A percentile compares a stretch with the other conserved stretches of the same genome.
These are phyloP conservation scores for Nasonia longicornis DNA, from an alignment of 1,140 invertebrate species.

Conservation along the genomic window DNA sequence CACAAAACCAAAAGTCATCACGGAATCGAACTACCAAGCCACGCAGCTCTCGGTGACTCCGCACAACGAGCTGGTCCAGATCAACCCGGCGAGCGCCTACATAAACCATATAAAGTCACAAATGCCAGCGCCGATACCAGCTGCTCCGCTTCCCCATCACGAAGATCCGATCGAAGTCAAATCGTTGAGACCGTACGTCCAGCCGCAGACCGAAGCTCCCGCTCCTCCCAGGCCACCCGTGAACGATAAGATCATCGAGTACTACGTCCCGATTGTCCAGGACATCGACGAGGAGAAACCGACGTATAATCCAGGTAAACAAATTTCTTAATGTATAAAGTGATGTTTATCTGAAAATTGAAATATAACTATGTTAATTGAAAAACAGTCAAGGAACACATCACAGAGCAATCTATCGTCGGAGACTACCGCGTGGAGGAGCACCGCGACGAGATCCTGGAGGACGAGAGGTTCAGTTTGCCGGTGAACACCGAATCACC, in stretches of 20 bases:
- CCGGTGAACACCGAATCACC: conserved; percentile 50
- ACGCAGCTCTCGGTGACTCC: conserved; percentile 52
- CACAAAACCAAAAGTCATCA: conserved; percentile 59
- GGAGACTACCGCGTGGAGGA: conserved; percentile 58
- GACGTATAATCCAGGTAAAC: conserved; percentile 36
- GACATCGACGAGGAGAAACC: conserved; percentile 53
- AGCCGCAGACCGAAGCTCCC: not conserved
- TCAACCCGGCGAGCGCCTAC: not conserved
- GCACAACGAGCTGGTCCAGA: conserved; percentile 47
- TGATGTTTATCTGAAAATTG: not conserved
- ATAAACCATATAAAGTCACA: not conserved
- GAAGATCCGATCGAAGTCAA: conserved; percentile 5
- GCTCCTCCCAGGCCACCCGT: not conserved
- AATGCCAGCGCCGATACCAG: not conserved
- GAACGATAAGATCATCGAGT: conserved; percentile 57
- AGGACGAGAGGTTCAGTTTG: conserved; percentile 51
- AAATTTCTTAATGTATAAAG: conserved; percentile 17
- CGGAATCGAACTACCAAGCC: conserved; percentile 60
- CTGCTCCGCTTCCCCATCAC: not conserved
- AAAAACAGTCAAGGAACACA: conserved; percentile 19
- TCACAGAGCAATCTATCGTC: conserved; percentile 46
- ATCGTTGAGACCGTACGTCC: not conserved
- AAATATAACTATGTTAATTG: not conserved
- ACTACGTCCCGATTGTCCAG: conserved; percentile 59
- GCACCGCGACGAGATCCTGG: conserved; percentile 53